Conservation (phyloP, 2,113 vertebrate genomes). For the Oceanodroma tethys region DNA sequence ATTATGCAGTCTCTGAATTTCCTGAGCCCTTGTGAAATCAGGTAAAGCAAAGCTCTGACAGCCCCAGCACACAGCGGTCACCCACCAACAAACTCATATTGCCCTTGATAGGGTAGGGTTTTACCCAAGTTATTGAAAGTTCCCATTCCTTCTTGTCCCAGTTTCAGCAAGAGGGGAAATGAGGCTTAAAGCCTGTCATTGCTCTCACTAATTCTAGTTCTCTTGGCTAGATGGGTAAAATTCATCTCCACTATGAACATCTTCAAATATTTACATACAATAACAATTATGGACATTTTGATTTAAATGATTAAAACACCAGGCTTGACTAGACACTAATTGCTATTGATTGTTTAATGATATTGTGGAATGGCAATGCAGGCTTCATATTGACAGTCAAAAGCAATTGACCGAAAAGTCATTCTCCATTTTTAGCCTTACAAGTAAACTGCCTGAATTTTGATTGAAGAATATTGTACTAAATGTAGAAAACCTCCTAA, state of each 20-base stretch:
- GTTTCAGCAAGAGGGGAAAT: not conserved
- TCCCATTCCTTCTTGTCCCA: not conserved
- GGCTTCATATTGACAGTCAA: slow-evolving; percentile 71
- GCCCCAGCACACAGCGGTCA: not conserved
- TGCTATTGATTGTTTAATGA: slow-evolving; percentile 75
- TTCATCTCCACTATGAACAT: slow-evolving; percentile 56
- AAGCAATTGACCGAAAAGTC: slow-evolving; percentile 71
- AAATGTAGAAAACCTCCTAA: slow-evolving; percentile 22
- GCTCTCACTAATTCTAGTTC: not conserved
- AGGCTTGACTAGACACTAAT: slow-evolving; percentile 71
- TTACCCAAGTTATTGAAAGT: not conserved
- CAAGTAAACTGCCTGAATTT: slow-evolving; percentile 61
- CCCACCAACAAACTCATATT: not conserved
- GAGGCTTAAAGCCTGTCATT: not conserved
- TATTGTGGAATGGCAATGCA: slow-evolving; percentile 67
- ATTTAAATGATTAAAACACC: slow-evolving; percentile 72
- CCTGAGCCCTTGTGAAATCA: not conserved
- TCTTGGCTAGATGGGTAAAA: not conserved
- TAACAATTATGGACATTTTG: slow-evolving; percentile 68
- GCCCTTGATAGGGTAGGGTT: not conserved
- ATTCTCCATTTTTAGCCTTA: slow-evolving; percentile 71
- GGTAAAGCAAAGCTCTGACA: not conserved
- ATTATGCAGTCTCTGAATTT: not conserved
- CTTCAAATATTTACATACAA: slow-evolving; percentile 70
- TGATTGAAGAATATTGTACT: slow-evolving; percentile 54